Evolutionary conservation across 2,113 vertebrate species (phyloP), one percentile per base, ranked within the genome.

Genomic region (Prolemur simus): DNA sequence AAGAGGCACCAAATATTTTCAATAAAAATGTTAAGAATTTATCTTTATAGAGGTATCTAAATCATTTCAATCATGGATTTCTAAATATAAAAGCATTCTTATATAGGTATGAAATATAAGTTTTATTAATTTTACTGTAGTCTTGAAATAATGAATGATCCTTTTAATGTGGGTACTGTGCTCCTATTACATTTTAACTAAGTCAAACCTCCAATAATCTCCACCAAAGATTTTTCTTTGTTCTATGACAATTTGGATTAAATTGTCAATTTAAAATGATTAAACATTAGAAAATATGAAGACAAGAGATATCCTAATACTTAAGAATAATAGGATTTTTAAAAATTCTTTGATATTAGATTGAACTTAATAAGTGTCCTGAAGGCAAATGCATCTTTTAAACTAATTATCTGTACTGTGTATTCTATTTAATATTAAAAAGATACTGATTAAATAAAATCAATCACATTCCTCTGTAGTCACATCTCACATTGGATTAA

Each of bases 391-490:
- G 98, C 98, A 98, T 98, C 97, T 98, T 98, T 98, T 98, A 98
- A 98, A 97, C 98, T 98, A 98, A 98, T 98, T 99, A 98, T 98
- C 98, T 98, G 93, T 96, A 98, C 96, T 10, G 92, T 98, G 98
- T 98, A 98, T 98, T 98, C 97, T 97, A 98, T 97, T 98, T 98
- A 98, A 98, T 98, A 98, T 98, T 98, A 98, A 99, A 98, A 97
- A 98, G 91, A 98, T 97, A 95, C 98, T 98, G 97, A 98, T 98
- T 98, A 98, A 98, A 97, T 97, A 96, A 97, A 98, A 98, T 98
- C 82, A 86, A 77, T 97, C 96, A 94, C 73, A 95, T 95, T 94
- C 63, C 15, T 89, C 42, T 89, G 39, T 95, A 97, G 68, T 93
- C 95, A 97, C 86, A 94, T 56, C 71, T 96, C 91, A 73, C 29